Conservation (phyloP, 2,888 invertebrate genomes). For the Andrena dorsata region DNA sequence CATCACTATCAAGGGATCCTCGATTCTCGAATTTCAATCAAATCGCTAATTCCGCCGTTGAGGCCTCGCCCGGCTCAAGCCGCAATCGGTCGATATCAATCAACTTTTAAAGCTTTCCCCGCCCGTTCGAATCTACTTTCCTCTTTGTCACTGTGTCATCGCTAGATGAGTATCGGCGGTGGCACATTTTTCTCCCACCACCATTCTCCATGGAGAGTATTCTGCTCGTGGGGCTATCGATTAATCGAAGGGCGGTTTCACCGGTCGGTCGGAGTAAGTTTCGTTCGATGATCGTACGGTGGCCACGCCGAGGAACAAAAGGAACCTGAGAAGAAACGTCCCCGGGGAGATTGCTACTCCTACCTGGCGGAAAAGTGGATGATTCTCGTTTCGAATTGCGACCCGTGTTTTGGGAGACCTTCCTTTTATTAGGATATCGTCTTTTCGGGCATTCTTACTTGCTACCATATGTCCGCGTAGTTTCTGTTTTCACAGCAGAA, state of each 20-base stretch:
- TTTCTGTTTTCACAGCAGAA: background rate
- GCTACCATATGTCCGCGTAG: background rate
- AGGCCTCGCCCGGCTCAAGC: conserved; percentile 27
- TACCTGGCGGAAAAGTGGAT: conserved; percentile 47
- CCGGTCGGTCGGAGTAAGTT: conserved; percentile 41
- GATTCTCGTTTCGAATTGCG: conserved; percentile 39
- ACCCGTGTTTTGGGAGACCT: background rate
- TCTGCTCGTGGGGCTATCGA: conserved; percentile 52
- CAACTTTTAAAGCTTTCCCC: conserved; percentile 69
- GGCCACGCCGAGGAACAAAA: conserved; percentile 46
- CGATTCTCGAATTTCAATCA: conserved; percentile 70
- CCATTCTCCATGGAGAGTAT: conserved; percentile 33
- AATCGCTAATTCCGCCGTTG: conserved; percentile 70
- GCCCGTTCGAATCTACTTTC: conserved; percentile 43
- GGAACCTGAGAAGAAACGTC: conserved; percentile 38
- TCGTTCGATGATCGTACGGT: conserved; percentile 43
- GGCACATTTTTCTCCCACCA: conserved; percentile 24
- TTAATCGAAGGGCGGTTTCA: conserved; percentile 63
- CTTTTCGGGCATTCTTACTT: background rate
- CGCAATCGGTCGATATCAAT: conserved; percentile 70
- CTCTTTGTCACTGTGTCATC: conserved; percentile 65
- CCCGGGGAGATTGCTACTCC: conserved; percentile 41
- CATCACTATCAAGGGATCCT: conserved; percentile 24
- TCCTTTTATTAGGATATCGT: background rate
- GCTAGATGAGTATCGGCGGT: conserved; percentile 66